A percentile compares a stretch with the other conserved stretches of the same genome.
Conservation (phyloP, 2,797 vertebrate species). For the Emys orbicularis region DNA sequence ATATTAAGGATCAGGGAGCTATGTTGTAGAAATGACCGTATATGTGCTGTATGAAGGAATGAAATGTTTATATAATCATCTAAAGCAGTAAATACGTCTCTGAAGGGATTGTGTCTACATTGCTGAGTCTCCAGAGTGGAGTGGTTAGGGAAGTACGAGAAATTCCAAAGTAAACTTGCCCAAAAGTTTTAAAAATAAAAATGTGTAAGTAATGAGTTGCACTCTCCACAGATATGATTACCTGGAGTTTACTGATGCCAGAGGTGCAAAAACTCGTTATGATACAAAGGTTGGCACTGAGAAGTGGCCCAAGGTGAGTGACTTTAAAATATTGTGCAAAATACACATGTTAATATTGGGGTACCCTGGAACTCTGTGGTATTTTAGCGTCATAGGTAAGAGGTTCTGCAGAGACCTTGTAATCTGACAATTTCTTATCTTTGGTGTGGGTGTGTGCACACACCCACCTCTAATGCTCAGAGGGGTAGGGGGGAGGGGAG, state of each 20-base stretch:
- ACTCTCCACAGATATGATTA: conserved; percentile 92
- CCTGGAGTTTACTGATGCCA: conserved; percentile 96
- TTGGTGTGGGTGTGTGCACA: not conserved
- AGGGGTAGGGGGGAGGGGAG: not conserved
- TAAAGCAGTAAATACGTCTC: not conserved
- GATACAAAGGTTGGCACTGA: conserved; percentile 97
- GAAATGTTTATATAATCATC: not conserved
- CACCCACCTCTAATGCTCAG: not conserved
- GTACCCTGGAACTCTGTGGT: not conserved
- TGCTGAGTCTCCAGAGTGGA: not conserved
- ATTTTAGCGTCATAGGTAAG: not conserved
- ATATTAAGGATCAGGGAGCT: not conserved
- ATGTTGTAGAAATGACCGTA: not conserved
- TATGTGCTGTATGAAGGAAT: not conserved
- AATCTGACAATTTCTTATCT: not conserved
- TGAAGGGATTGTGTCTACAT: not conserved
- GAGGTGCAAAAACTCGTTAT: conserved; percentile 97
- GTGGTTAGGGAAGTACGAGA: not conserved
- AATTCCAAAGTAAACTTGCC: not conserved
- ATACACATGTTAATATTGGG: not conserved
- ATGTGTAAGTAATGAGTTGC: conserved; percentile 42
- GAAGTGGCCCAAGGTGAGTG: conserved; percentile 96
- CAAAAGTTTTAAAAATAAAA: not conserved
- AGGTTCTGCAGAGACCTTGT: rapidly evolving
- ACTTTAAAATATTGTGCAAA: conserved; percentile 4